Conservation (phyloP, 2,888 invertebrate species). For the Xestobium rufovillosum region DNA sequence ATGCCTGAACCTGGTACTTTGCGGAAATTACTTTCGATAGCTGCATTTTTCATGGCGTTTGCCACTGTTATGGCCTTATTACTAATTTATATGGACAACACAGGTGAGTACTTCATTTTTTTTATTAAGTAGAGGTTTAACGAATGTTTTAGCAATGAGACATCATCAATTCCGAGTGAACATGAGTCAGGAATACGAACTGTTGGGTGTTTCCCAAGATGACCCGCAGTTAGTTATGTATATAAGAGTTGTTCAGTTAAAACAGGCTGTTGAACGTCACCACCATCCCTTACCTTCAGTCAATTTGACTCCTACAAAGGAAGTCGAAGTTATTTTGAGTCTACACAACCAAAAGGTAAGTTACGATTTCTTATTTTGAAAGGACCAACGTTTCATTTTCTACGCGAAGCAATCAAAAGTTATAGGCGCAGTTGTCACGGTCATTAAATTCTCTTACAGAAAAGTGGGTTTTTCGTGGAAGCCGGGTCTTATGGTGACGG, state of each 20-base stretch:
- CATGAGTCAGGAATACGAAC: slow-evolving; percentile 72
- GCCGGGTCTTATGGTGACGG: slow-evolving; percentile 54
- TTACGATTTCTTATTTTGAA: too few species aligned
- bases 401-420: too few species aligned
- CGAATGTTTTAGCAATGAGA: slow-evolving; percentile 54
- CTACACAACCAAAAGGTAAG: slow-evolving; percentile 44
- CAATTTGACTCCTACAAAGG: slow-evolving; percentile 40
- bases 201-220: slow-evolving; percentile 65
- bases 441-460: too few species aligned
- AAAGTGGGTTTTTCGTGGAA: slow-evolving; percentile 69
- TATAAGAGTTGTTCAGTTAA: slow-evolving; percentile 65
- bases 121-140: slow-evolving; percentile 1
- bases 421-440: too few species aligned
- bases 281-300: slow-evolving; percentile 38
- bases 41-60: slow-evolving; percentile 69
- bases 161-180: slow-evolving; percentile 73
- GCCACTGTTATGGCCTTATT: slow-evolving; percentile 73
- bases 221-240: slow-evolving; percentile 67
- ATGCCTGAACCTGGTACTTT: not conserved
- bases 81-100: slow-evolving; percentile 73
- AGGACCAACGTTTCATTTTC: too few species aligned
- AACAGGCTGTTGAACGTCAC: slow-evolving; percentile 41
- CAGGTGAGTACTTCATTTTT: slow-evolving; percentile 48
- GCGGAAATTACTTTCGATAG: slow-evolving; percentile 48
- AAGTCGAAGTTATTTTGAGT: slow-evolving; percentile 43